phyloP scores from a whole-genome alignment of 2,113 vertebrate species.

The Oryzias celebensis region DNA sequence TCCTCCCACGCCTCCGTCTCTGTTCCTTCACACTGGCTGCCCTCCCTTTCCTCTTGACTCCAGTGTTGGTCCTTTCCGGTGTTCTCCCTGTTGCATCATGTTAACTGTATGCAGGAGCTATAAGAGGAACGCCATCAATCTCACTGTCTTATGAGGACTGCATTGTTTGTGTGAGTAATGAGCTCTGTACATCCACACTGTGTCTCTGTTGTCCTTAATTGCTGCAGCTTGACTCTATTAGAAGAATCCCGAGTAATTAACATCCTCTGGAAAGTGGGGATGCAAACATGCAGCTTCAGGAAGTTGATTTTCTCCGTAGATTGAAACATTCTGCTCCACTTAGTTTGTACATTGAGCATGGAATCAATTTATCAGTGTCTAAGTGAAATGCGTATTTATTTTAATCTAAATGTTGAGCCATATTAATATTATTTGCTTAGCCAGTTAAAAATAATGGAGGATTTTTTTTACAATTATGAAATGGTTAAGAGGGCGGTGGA shows the following conservation, averaged over 20 bases:
- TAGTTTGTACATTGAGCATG: slow-evolving; percentile 14
- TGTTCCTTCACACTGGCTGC: slow-evolving; percentile 18
- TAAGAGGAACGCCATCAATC: slow-evolving; percentile 57
- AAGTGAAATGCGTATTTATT: slow-evolving; percentile 1
- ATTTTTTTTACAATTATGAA: no score
- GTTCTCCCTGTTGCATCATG: slow-evolving; percentile 34
- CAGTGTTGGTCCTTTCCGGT: neutral
- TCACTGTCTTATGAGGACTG: slow-evolving; percentile 45
- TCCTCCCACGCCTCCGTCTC: slow-evolving; percentile 30
- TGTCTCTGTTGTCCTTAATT: slow-evolving; percentile 66
- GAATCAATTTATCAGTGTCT: slow-evolving; percentile 2
- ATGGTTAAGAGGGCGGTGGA: no score
- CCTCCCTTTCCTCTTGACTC: neutral
- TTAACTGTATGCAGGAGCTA: slow-evolving; percentile 19
- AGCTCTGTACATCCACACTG: slow-evolving; percentile 41
- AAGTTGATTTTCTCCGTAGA: slow-evolving; percentile 9
- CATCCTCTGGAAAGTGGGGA: slow-evolving; percentile 21
- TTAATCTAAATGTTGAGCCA: neutral
- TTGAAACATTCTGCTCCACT: neutral
- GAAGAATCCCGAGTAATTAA: slow-evolving; percentile 60
- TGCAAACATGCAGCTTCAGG: slow-evolving; percentile 9
- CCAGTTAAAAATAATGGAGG: no score
- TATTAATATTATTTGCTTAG: no score
- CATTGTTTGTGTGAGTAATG: slow-evolving; percentile 67
- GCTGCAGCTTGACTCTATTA: slow-evolving; percentile 62